These are phyloP conservation scores for Acanthurus lineatus DNA, from an alignment of 2,797 vertebrate genomes.

Conservation along the genomic window DNA sequence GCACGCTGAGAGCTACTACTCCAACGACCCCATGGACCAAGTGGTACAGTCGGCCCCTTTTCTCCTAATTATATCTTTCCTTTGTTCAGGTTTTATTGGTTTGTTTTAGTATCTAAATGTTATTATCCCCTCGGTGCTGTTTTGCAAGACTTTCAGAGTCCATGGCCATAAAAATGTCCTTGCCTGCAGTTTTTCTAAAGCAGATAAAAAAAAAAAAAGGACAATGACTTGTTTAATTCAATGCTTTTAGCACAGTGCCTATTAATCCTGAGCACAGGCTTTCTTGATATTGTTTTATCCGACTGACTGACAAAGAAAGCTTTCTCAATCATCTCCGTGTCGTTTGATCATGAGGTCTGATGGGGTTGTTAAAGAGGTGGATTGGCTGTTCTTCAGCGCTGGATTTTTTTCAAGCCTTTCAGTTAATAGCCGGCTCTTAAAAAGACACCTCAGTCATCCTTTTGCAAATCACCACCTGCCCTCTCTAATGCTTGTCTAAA, in stretches of 20 bases:
- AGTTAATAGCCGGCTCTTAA: neutral
- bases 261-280: neutral
- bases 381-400: neutral
- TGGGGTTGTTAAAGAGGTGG: neutral
- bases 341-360: neutral
- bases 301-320: neutral
- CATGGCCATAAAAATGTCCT: neutral
- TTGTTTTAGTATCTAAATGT: neutral
- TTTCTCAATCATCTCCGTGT: neutral
- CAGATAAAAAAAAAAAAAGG: neutral
- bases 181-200: neutral
- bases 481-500: constrained; percentile 2
- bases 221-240: constrained; percentile 10
- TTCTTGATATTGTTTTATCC: constrained; percentile 5
- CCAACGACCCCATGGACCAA: constrained; percentile 99
- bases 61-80: neutral
- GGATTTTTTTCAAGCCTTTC: neutral
- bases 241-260: neutral
- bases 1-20: constrained; percentile 96
- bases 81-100: neutral
- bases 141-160: neutral
- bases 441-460: neutral
- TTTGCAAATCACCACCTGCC: constrained; percentile 14
- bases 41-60: constrained; percentile 86
- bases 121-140: neutral